Base-by-base conservation (phyloP, 2,888 invertebrate genomes). In the Muscina levida region DNA sequence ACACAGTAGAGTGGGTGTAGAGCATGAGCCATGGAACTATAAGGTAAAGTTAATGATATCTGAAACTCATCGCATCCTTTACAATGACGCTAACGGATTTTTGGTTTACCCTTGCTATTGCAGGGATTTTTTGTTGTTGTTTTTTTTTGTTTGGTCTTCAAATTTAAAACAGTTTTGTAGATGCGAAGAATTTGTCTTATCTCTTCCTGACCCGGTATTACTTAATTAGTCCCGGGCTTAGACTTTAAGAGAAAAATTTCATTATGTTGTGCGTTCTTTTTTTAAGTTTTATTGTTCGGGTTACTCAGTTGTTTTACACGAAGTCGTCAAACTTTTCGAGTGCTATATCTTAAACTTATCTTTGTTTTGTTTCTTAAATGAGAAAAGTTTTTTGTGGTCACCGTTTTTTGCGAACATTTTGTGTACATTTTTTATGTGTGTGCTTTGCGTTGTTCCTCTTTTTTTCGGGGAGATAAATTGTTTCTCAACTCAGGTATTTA, bases 1-100 rank as follows among this genome's bases (percentile, higher is more conserved):
- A 31, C 31, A 8, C 4, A n/a, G 31, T 3, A 31, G 31, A 22
- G 8, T 1, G 51, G 22, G 51, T 11, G 51, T 3, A 10, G 6
- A 19, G 24, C 8, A 22, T 13, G 22, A 13, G 22, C 13, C 4
- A 11, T 42, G 22, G 19, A 59, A 59, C 59, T 59, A 62, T 42
- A 42, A 62, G 22, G 42, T 62, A 39, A 39, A 62, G 39, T 62
- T 37, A n/a, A n/a, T n/a, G n/a, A n/a, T 42, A 62, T 62, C n/a
- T 10, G n/a, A 62, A 62, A 62, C 19, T 62, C 22, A 62, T 39
- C 22, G 13, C 26, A 44, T 44, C 13, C 6, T 44, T 13, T 2
- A 19, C 51, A 10, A 51, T 51, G 2, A 1, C 3, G 48, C 19
- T 8, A 24, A 22, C 4, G 6, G 13, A 11, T 13, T 46, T 46